These are phyloP conservation scores for Junonia oenone DNA, from an alignment of 2,888 invertebrate genomes.

Conservation along the genomic window DNA sequence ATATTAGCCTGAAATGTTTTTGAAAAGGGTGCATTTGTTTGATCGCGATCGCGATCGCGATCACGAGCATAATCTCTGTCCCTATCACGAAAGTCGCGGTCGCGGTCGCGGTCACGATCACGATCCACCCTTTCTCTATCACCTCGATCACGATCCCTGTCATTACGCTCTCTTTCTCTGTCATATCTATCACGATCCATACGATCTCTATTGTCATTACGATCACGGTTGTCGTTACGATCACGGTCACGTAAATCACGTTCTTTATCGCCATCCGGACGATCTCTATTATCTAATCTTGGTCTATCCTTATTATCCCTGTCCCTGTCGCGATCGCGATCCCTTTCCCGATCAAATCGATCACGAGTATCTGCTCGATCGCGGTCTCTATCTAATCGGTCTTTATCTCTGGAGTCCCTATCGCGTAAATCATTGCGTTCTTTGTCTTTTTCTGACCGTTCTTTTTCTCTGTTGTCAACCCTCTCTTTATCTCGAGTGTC, in stretches of 20 bases:
- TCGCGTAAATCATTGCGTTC: constrained; percentile 36
- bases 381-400: constrained; percentile 43
- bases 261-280: constrained; percentile 41
- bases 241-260: constrained; percentile 52
- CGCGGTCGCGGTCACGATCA: constrained; percentile 38
- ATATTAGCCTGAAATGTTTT: constrained; percentile 89
- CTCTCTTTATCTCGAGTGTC: constrained; percentile 40
- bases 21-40: constrained; percentile 82
- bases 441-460: constrained; percentile 42
- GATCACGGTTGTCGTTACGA: constrained; percentile 52
- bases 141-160: constrained; percentile 45
- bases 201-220: constrained; percentile 28
- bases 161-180: constrained; percentile 48
- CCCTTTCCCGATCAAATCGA: constrained; percentile 42
- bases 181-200: constrained; percentile 37
- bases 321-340: constrained; percentile 41
- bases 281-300: constrained; percentile 40
- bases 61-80: constrained; percentile 46
- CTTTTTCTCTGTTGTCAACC: constrained; percentile 55
- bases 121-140: constrained; percentile 32
- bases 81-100: constrained; percentile 43
- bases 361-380: constrained; percentile 44
- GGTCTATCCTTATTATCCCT: constrained; percentile 40
- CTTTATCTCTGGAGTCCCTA: constrained; percentile 47
- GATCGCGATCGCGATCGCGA: constrained; percentile 64